phyloP scores from a whole-genome alignment of 2,113 vertebrate species.

The Ophthalmolycus amberensis region DNA sequence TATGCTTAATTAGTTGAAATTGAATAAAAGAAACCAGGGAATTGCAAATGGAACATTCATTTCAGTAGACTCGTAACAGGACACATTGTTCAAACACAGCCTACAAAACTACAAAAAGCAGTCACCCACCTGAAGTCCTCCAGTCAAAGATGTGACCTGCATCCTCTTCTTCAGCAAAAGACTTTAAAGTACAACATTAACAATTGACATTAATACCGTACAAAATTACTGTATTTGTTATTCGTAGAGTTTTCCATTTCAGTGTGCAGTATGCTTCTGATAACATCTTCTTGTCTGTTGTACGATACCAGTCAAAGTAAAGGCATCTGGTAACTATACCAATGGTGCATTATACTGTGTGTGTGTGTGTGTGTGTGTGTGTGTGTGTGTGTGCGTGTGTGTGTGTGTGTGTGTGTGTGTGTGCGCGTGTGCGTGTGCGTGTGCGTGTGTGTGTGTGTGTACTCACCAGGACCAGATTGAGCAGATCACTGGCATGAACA shows the following conservation, averaged over 20 bases:
- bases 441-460: background rate
- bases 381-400: background rate
- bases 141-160: conserved; percentile 47
- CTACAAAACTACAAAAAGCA: background rate
- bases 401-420: background rate
- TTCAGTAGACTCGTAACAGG: background rate
- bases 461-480: conserved; percentile 84
- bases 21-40: background rate
- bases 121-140: conserved; percentile 51
- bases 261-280: background rate
- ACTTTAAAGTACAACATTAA: conserved; percentile 76
- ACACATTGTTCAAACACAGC: background rate
- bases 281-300: background rate
- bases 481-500: conserved; percentile 80
- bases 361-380: background rate
- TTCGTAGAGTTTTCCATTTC: background rate
- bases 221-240: background rate
- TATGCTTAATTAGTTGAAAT: background rate
- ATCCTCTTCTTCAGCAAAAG: conserved; percentile 79
- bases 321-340: background rate
- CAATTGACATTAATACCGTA: background rate
- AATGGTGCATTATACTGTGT: background rate
- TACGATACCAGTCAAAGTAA: background rate
- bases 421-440: no score
- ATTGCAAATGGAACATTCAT: background rate